Conservation (phyloP, 2,888 invertebrate species). For the Morpho achilles region DNA sequence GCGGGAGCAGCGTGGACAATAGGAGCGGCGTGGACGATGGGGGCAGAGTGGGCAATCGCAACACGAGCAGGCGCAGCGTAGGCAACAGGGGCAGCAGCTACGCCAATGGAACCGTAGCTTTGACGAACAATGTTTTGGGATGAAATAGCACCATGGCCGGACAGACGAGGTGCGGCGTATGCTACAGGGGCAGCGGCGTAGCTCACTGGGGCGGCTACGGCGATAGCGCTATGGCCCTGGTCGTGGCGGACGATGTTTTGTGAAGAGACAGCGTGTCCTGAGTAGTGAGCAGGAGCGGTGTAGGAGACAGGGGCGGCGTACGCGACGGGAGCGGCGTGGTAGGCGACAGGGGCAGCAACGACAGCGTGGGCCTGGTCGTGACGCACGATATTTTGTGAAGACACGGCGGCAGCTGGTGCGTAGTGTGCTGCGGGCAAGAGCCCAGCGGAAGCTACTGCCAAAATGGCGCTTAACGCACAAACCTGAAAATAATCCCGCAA, state of each 20-base stretch:
- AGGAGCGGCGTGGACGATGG: background rate
- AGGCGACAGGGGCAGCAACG: conserved; percentile 5
- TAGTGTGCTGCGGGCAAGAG: conserved; percentile 51
- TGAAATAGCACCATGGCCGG: conserved; percentile 48
- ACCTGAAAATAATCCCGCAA: background rate
- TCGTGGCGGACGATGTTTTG: conserved; percentile 21
- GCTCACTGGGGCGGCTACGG: conserved; percentile 26
- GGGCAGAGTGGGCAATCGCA: conserved; percentile 33
- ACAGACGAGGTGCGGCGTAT: conserved; percentile 38
- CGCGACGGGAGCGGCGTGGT: conserved; percentile 16
- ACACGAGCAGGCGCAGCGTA: conserved; percentile 38
- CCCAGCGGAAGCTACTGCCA: conserved; percentile 40
- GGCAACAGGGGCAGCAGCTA: too few species aligned
- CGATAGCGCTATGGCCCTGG: conserved; percentile 33
- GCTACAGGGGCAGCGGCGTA: conserved; percentile 25
- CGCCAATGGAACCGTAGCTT: conserved; percentile 39
- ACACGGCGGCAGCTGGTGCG: conserved; percentile 48
- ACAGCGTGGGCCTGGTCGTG: conserved; percentile 43
- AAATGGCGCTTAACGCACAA: conserved; percentile 36
- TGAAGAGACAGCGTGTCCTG: conserved; percentile 53
- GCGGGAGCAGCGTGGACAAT: conserved; percentile 35
- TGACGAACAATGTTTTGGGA: conserved; percentile 58
- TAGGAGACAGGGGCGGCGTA: conserved; percentile 13
- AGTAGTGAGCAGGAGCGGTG: conserved; percentile 44
- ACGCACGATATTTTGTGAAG: conserved; percentile 53